These are phyloP conservation scores for Cyphomyrus discorhynchus DNA, from an alignment of 2,113 vertebrate genomes.

Conservation along the genomic window DNA sequence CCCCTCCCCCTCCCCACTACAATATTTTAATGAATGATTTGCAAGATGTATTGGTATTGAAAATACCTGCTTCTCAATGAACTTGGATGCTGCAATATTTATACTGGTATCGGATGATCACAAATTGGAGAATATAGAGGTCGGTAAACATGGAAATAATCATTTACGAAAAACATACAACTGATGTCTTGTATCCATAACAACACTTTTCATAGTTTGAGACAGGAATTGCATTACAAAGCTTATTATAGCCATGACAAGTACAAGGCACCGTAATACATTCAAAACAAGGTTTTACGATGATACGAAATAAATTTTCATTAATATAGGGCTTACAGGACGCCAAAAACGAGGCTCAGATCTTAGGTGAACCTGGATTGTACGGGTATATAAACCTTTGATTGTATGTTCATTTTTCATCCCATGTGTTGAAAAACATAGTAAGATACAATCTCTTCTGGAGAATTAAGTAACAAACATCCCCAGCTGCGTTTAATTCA, in stretches of 20 bases:
- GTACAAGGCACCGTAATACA: not conserved
- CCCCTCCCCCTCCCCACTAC: not conserved
- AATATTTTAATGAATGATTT: not conserved
- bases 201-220: not conserved
- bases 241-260: not conserved
- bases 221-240: not conserved
- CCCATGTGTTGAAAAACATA: not conserved
- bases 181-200: not conserved
- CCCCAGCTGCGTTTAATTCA: slow-evolving; percentile 6
- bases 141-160: not conserved
- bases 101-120: not conserved
- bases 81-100: not conserved
- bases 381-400: not conserved
- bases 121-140: not conserved
- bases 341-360: not conserved
- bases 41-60: not conserved
- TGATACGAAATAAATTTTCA: not conserved
- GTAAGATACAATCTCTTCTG: not conserved
- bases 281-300: not conserved
- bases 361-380: not conserved
- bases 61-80: not conserved
- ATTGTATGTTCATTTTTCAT: not conserved
- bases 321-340: not conserved
- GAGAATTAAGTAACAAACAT: not conserved
- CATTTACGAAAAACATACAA: not conserved